These are phyloP conservation scores for Kryphioiulus occultus DNA, from an alignment of 2,888 invertebrate genomes.

Conservation along the genomic window DNA sequence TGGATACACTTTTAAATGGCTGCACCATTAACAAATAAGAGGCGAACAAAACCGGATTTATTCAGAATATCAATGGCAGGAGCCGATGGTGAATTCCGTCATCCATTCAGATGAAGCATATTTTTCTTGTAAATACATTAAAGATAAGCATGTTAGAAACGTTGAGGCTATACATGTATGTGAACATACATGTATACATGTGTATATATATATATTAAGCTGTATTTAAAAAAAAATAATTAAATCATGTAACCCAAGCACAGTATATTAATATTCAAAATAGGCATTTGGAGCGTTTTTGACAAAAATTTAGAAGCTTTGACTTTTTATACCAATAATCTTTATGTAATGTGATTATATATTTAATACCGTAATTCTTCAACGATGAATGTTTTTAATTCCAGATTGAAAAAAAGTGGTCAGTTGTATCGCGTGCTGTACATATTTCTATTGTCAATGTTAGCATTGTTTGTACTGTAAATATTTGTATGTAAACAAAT, in stretches of 20 bases:
- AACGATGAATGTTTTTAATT: too few relatives aligned
- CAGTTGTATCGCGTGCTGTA: neutral
- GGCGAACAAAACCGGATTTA: neutral
- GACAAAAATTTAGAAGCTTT: neutral
- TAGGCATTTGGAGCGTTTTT: neutral
- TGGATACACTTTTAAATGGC: neutral
- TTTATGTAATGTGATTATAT: neutral
- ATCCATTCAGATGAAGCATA: too few relatives aligned
- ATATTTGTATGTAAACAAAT: neutral
- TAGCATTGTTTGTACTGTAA: neutral
- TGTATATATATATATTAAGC: neutral
- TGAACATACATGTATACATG: neutral
- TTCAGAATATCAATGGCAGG: neutral
- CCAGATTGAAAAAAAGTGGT: neutral
- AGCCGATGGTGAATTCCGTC: too few relatives aligned
- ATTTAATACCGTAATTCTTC: neutral
- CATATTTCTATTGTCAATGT: neutral
- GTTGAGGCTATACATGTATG: too few relatives aligned
- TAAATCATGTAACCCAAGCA: neutral
- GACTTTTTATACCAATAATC: constrained; percentile 6
- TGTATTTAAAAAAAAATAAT: neutral
- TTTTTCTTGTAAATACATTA: too few relatives aligned
- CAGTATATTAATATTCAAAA: too few relatives aligned
- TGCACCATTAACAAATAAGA: neutral
- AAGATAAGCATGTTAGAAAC: too few relatives aligned